Base-by-base conservation (phyloP, 2,888 invertebrate species). In the Tipula unca region DNA sequence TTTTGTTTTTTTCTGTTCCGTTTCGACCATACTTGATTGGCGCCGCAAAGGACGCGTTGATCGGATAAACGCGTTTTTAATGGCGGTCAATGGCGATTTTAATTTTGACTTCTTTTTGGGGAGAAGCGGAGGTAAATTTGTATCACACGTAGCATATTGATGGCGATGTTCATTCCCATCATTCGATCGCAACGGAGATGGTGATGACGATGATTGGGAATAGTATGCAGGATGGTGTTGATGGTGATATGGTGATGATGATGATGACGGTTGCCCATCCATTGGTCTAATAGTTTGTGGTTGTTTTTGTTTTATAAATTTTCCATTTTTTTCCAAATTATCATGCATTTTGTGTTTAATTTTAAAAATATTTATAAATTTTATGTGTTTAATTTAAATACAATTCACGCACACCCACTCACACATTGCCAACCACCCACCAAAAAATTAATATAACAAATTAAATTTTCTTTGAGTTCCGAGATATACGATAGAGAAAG, bases 21-120 rank as follows among this genome's bases (percentile, higher is more conserved):
- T 90, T 85, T 91, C 91, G 39, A 89, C 89, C 90, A 91, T 90
- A 86, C 91, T 91, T 69, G 90, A 90, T 90, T 91, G 91, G 17
- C 91, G 89, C 1, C 91, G 88, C 86, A 91, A 86, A 0, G 90
- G 90, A 1, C 90, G 88, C 1, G 91, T 91, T 0, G 89, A 87
- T 87, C 91, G 91, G 1, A 91, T 89, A 8, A 91, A 87, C 0
- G 90, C 91, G 87, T 90, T 91, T 87, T 91, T 91, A 1, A 91
- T 87, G 0, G 91, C 91, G 1, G 88, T 88, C 69, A 91, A 87
- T 1, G 91, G 91, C 82, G 90, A 90, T 86, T 91, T 91, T 0
- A 91, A 87, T 87, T 90, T 91, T 88, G 91, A 90, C 86, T 90
- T 90, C 42, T 88, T 88, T 86, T 89, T 90, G 39, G 89, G 90